phyloP scores from a whole-genome alignment of 2,797 vertebrate species.

The Pithecia hirsuta region DNA sequence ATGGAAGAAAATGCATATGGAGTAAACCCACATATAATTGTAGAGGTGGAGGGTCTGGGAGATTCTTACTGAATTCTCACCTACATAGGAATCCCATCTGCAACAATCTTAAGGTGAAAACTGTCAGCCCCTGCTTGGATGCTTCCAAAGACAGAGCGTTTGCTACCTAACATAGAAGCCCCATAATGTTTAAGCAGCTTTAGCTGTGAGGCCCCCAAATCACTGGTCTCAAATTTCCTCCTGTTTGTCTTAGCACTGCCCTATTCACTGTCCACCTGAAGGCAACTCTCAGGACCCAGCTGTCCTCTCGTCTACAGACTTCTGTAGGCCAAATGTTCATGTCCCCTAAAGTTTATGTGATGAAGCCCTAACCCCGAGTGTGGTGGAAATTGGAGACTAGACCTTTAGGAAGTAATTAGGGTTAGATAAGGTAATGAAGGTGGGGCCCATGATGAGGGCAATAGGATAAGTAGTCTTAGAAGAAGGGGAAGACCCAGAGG shows the following conservation, averaged over 20 bases:
- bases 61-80: background rate
- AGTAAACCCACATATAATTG: background rate
- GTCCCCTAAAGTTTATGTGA: background rate
- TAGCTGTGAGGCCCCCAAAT: background rate
- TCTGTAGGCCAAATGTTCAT: background rate
- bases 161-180: background rate
- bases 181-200: background rate
- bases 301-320: no score
- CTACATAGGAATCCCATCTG: background rate
- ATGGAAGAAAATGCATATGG: no score
- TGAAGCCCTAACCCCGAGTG: background rate
- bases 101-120: background rate
- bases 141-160: background rate
- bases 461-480: background rate
- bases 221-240: accelerated
- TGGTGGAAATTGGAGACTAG: background rate
- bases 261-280: background rate
- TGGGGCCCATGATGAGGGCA: background rate
- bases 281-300: accelerated
- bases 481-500: background rate
- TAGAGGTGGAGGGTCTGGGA: background rate
- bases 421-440: background rate
- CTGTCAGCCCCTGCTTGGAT: background rate
- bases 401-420: background rate
- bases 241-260: no score